Evolutionary conservation across 2,113 vertebrate species (phyloP).

Genomic region (Hystrix cristata): DNA sequence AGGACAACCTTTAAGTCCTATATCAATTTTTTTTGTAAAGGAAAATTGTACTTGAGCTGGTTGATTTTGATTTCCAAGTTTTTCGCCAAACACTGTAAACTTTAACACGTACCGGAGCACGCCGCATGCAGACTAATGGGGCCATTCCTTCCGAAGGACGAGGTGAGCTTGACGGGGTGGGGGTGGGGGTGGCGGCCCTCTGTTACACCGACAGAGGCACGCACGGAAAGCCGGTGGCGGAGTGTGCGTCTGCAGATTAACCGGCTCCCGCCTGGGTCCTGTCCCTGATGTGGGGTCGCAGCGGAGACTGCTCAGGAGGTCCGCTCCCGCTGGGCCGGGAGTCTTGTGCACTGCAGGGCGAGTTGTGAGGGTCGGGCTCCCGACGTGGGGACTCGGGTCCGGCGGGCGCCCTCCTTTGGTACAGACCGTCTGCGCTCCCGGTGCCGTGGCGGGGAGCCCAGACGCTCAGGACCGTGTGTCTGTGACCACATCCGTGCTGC

Average conservation of each 20-base stretch:
- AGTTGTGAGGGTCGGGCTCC: background rate
- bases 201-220: background rate
- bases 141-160: constrained; percentile 24
- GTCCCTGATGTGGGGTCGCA: background rate
- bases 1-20: background rate
- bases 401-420: background rate
- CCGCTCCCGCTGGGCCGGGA: background rate
- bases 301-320: background rate
- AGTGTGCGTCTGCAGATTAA: background rate
- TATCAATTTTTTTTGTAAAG: background rate
- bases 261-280: background rate
- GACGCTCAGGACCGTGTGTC: background rate
- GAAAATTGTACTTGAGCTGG: background rate
- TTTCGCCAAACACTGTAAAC: background rate
- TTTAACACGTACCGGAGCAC: background rate
- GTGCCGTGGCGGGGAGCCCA: background rate
- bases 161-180: constrained; percentile 18
- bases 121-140: background rate
- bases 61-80: background rate
- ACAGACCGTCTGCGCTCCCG: background rate
- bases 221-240: background rate
- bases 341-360: too few relatives aligned
- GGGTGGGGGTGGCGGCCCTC: background rate
- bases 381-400: background rate
- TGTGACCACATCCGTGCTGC: background rate